Conservation (phyloP, 1,140 invertebrate species). For the Radopholus similis region DNA sequence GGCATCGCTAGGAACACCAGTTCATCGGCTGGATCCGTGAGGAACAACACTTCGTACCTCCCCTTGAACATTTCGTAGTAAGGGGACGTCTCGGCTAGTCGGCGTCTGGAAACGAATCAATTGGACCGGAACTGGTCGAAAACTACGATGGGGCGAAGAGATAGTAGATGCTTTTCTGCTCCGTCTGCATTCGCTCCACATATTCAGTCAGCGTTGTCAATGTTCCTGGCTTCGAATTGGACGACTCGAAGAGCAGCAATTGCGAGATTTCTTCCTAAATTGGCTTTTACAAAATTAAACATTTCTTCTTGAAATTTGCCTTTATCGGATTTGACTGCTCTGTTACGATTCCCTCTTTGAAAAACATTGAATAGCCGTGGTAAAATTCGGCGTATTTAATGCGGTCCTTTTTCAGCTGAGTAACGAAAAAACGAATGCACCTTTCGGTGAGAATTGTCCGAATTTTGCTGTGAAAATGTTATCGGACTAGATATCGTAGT, state of each 20-base stretch:
- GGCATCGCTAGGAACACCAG: constrained; percentile 82
- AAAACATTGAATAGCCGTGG: constrained; percentile 82
- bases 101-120: constrained; percentile 6
- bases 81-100: constrained; percentile 73
- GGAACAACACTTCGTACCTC: constrained; percentile 81
- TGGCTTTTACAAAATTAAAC: constrained; percentile 24
- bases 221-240: constrained; percentile 70
- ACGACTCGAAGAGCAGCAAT: constrained; percentile 86
- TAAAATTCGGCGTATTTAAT: constrained; percentile 82
- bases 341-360: constrained; percentile 63
- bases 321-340: constrained; percentile 10
- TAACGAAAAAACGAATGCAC: constrained; percentile 78
- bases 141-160: constrained; percentile 61
- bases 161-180: constrained; percentile 84
- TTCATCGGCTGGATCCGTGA: constrained; percentile 89
- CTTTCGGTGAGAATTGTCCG: constrained; percentile 77
- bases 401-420: constrained; percentile 77
- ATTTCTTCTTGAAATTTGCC: not conserved
- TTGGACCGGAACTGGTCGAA: not conserved
- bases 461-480: constrained; percentile 69
- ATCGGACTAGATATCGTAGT: not conserved
- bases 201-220: constrained; percentile 81
- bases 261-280: constrained; percentile 83
- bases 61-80: constrained; percentile 85
- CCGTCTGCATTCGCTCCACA: constrained; percentile 69